Evolutionary conservation across 2,888 invertebrate species (phyloP), one percentile per base, ranked within the genome.

Genomic region (Meta bourneti): DNA sequence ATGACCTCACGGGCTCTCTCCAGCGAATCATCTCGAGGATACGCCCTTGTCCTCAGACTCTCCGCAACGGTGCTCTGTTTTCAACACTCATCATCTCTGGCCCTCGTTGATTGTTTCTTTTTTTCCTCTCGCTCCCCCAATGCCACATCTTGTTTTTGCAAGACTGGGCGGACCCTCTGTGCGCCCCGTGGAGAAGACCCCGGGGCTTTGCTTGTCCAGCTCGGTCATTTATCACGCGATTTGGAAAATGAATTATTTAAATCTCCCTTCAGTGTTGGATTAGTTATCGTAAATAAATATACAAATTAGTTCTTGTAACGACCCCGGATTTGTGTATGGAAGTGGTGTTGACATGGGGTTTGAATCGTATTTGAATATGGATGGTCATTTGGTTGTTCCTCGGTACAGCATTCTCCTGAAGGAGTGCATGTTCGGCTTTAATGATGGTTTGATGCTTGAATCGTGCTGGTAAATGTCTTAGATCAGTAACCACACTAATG

Each of bases 1-100:
- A 48, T 84, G 84, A 84, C 84, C 84, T 75, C 75, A 75, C 72
- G 16, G 61, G 13, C 34, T 82, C 72, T 20, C 79, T n/a, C 52
- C 74, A 34, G 78, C 72, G 61, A 61, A 72, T 88, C 74, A 81
- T 80, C 74, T 48, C 9, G 0, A 51, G 89, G 79, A 72, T 79
- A 89, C 89, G 89, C 89, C 89, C 83, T 84, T 72, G 71, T 72
- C 89, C 78, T 89, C 61, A 81, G 54, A 16, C 61, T 19, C 70
- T 52, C 34, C 34, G 4, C 79, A 69, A 71, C 52, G 20, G 72
- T 69, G 54, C 34, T 83, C 34, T 34, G 34, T 34, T 79, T 61
- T 7, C 16, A 74, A 16, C 61, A 52, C 61, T 54, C 75, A 16
- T 61, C 54, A 54, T 75, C 61, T 61, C 9, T 11, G 8, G 61